phyloP scores from a whole-genome alignment of 2,113 vertebrate species.

The pig (Sus scrofa) region T2T-Sscrofa CM000826.6:82240001-82240500 shows the following conservation, averaged over 20 bases:
- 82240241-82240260: conserved; percentile 23
- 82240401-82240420: not conserved
- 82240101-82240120: not conserved
- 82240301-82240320: conserved; percentile 23
- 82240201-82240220: not conserved
- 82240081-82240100: not conserved
- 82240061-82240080: not conserved
- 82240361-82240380: conserved; percentile 20
- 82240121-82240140: conserved; percentile 36
- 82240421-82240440: conserved; percentile 47
- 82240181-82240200: conserved; percentile 34
- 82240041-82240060: conserved; percentile 11
- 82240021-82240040: not conserved
- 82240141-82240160: conserved; percentile 37
- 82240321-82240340: conserved; percentile 22
- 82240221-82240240: conserved; percentile 32
- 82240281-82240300: conserved; percentile 47
- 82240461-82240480: conserved; percentile 13
- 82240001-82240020: not conserved
- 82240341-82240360: not conserved
- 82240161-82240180: conserved; percentile 24
- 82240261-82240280: conserved; percentile 33
- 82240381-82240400: conserved; percentile 43
- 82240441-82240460: conserved; percentile 42
- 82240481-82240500: conserved; percentile 19